Evolutionary conservation across 2,113 vertebrate genomes (phyloP), one percentile per base, ranked within the genome.

Genomic region (Dromaius novaehollandiae): DNA sequence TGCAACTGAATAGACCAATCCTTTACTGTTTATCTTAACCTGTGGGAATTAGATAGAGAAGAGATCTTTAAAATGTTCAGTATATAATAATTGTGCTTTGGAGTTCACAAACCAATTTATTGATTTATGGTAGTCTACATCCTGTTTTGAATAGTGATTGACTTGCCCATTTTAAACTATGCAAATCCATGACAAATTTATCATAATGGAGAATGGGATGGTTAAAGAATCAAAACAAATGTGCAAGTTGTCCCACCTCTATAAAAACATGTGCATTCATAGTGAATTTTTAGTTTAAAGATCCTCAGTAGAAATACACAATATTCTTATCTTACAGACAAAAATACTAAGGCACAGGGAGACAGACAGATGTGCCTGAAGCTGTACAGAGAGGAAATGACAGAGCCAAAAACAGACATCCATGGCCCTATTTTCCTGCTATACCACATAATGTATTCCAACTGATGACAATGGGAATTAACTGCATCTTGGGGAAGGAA

Each of bases 21-120:
- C 99, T 84, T 98, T 98, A 95, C 99, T 99, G 98, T 99, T 99
- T 95, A 99, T 99, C 96, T 97, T 98, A 91, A 99, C 99, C 99
- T 99, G 96, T 77, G 88, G 91, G 40, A 96, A 92, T 58, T 6
- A 88, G 36, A 69, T 24, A 92, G 17, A 65, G 4, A 13, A 19
- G 16, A 94, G 11, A 91, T 8, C 7, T 89, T 95, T 86, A 74
- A 89, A 95, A 91, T 36, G 21, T 13, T 86, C 34, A 82, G 40
- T 25, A 51, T n/a, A 5, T 32, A 21, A 61, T 9, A 89, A 79
- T 5, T 40, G 14, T 40, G 40, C 46, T 92, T 69, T 87, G 42
- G 44, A 66, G 60, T 87, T 70, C n/a, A 93, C 79, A 75, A 85
- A 76, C 87, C 40, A 87, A 77, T 86, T 81, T 88, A 85, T 21